Percentiles rank a stretch among this genome's conserved stretches.
Evolutionary conservation across 1,140 invertebrate species (phyloP).

Genomic region (Euschistus heros): DNA sequence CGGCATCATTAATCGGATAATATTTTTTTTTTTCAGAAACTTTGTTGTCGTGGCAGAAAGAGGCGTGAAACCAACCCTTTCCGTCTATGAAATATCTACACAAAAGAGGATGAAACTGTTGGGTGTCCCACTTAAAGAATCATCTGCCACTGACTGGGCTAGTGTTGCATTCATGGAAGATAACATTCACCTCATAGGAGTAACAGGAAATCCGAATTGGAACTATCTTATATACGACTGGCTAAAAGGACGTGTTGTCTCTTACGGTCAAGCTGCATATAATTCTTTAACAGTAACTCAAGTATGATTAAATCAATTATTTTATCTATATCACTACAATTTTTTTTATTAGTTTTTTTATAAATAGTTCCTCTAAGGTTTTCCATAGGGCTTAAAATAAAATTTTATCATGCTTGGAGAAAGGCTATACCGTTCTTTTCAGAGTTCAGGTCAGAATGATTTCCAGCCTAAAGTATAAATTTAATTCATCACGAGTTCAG

Average conservation of each 20-base stretch:
- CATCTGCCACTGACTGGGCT: slow-evolving; percentile 46
- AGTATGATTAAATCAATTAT: slow-evolving; percentile 8
- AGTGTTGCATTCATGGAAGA: slow-evolving; percentile 67
- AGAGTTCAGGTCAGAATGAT: too few relatives aligned
- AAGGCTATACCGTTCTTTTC: too few relatives aligned
- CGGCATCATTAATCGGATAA: background rate
- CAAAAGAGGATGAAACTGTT: slow-evolving; percentile 50
- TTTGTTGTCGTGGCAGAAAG: slow-evolving; percentile 41
- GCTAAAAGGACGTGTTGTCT: slow-evolving; percentile 63
- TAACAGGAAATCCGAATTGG: slow-evolving; percentile 70
- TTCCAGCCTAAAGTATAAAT: too few relatives aligned
- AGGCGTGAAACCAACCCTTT: slow-evolving; percentile 45
- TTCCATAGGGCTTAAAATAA: too few relatives aligned
- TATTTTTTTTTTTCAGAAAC: slow-evolving; percentile 39
- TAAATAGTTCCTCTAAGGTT: too few relatives aligned
- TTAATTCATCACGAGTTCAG: too few relatives aligned
- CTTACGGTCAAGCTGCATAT: background rate
- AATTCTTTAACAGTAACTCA: background rate
- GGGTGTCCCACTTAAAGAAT: slow-evolving; percentile 41
- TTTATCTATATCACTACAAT: too few relatives aligned
- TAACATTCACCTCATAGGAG: slow-evolving; percentile 61
- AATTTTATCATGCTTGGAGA: too few relatives aligned
- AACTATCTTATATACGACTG: slow-evolving; percentile 69
- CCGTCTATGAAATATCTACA: slow-evolving; percentile 51
- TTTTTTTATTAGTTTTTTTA: too few relatives aligned